These are phyloP conservation scores for Sesia bembeciformis DNA, from an alignment of 2,888 invertebrate genomes.

Conservation along the genomic window DNA sequence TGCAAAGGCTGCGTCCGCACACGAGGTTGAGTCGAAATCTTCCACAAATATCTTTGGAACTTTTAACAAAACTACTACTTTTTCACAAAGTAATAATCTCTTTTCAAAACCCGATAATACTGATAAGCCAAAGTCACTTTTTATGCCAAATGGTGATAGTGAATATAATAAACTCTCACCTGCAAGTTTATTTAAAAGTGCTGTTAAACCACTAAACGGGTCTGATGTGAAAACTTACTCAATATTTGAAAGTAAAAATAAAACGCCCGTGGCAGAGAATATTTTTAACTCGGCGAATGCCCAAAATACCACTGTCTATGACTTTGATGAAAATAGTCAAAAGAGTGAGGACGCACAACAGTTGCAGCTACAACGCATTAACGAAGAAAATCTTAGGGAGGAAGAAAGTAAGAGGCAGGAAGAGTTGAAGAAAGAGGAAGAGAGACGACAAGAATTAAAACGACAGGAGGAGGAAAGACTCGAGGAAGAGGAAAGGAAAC, in stretches of 20 bases:
- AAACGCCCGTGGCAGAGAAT: slow-evolving; percentile 44
- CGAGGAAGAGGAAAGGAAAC: slow-evolving; percentile 9
- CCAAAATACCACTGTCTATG: slow-evolving; percentile 29
- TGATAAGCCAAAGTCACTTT: slow-evolving; percentile 17
- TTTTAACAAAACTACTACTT: slow-evolving; percentile 22
- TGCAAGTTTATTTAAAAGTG: slow-evolving; percentile 53
- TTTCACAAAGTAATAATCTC: slow-evolving; percentile 16
- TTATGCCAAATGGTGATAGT: slow-evolving; percentile 27
- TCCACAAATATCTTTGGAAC: slow-evolving; percentile 38
- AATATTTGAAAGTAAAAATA: slow-evolving; percentile 56
- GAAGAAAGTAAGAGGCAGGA: slow-evolving; percentile 19
- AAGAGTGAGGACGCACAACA: background rate
- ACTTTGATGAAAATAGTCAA: slow-evolving; percentile 32
- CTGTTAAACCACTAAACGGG: slow-evolving; percentile 24
- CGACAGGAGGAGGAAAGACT: slow-evolving; percentile 8
- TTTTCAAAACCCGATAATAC: slow-evolving; percentile 19
- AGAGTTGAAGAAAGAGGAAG: slow-evolving; percentile 15
- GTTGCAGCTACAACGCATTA: slow-evolving; percentile 13
- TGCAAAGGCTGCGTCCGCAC: slow-evolving; percentile 17
- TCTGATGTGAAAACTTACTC: slow-evolving; percentile 32
- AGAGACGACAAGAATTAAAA: slow-evolving; percentile 16
- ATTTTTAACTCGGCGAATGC: slow-evolving; percentile 40
- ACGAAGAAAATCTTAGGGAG: slow-evolving; percentile 22
- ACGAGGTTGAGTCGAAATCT: slow-evolving; percentile 17
- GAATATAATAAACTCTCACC: slow-evolving; percentile 33